Evolutionary conservation across 2,113 vertebrate species (phyloP).

Genomic region (Pituophis catenifer): DNA sequence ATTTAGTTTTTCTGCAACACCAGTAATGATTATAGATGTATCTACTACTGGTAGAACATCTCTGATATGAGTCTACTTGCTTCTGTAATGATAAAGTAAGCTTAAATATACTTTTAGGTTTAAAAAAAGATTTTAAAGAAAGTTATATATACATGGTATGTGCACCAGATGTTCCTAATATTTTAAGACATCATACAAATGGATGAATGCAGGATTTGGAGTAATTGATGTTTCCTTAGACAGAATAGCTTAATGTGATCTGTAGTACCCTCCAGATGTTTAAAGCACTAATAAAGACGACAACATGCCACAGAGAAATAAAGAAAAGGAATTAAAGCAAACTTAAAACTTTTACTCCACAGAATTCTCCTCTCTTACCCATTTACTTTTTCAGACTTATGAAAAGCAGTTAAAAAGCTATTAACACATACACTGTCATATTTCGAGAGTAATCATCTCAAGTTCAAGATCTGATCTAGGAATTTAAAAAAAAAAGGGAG

Average conservation of each 20-base stretch:
- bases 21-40: neutral
- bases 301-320: neutral
- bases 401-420: neutral
- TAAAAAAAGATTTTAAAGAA: neutral
- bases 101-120: neutral
- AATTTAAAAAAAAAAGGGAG: neutral
- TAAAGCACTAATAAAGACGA: neutral
- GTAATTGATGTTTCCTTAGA: neutral
- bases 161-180: neutral
- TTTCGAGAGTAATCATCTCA: neutral
- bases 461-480: neutral
- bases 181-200: neutral
- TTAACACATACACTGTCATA: neutral
- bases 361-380: neutral
- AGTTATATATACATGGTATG: neutral
- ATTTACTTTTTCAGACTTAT: neutral
- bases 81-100: neutral
- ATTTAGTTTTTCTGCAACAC: neutral
- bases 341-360: neutral
- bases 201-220: neutral
- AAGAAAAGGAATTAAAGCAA: neutral
- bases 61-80: neutral
- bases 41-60: neutral
- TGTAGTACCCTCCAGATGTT: neutral
- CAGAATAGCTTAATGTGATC: neutral